Evolutionary conservation across 2,797 vertebrate genomes (phyloP).

Genomic region (Dicrostonyx torquatus): DNA sequence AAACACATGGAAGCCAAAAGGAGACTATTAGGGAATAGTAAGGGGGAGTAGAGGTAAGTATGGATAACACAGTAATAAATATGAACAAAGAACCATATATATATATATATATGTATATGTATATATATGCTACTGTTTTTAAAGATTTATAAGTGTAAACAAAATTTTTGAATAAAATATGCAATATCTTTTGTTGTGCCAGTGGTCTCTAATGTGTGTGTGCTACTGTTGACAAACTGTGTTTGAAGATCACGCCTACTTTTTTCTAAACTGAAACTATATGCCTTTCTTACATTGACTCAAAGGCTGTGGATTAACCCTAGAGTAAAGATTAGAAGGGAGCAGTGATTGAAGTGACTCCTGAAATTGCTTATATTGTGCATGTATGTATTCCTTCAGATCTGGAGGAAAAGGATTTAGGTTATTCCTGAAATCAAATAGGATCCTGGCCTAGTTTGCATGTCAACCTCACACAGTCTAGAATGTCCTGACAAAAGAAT

Average conservation of each 20-base stretch:
- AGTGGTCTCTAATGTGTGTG: neutral
- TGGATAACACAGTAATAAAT: too few relatives aligned
- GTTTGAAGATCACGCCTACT: neutral
- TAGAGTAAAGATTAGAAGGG: neutral
- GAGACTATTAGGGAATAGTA: neutral
- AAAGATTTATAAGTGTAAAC: neutral
- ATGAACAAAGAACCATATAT: neutral
- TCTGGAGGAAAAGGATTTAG: neutral
- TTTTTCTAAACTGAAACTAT: neutral
- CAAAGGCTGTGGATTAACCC: neutral
- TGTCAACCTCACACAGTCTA: neutral
- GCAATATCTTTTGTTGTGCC: neutral
- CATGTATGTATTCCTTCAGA: neutral
- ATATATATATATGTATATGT: too few relatives aligned
- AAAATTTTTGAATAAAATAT: neutral
- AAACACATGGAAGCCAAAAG: neutral
- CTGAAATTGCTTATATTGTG: neutral
- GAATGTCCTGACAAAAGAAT: neutral
- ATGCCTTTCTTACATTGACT: neutral
- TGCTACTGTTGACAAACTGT: neutral
- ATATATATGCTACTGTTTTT: too few relatives aligned
- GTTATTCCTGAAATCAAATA: neutral
- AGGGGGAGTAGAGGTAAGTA: rapidly evolving
- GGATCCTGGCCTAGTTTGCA: neutral
- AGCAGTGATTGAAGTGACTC: neutral